Base-by-base conservation (phyloP, 2,113 vertebrate genomes). In the Cynopterus brachyotis region DNA sequence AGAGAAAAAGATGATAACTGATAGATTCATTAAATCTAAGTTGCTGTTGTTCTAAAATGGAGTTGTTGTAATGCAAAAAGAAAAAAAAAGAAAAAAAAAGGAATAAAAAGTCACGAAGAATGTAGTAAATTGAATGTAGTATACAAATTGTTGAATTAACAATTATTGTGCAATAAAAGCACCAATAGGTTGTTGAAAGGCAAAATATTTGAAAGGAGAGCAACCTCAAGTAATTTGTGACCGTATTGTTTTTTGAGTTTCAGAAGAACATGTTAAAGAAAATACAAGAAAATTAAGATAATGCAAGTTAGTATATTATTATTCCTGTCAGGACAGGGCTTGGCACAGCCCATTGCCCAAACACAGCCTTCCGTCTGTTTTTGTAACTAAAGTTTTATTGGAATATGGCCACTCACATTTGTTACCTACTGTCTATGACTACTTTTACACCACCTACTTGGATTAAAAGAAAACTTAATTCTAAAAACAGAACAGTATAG, bases 391-490 rank as follows among this genome's bases (percentile, higher is more conserved):
- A 82, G 11, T 37, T 30, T 84, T 70, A 60, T 30, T 87, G 42
- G 30, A 72, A 88, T 32, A 47, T 37, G 4, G 10, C 8, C 40
- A 73, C 4, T 19, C 5, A 45, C 9, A 42, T 66, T 66, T 81
- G 8, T 69, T 40, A 67, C 22, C 66, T 76, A 32, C 35, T 72
- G 24, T 78, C 28, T 90, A 6, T 12, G 81, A 53, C 6, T 66
- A 40, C 17, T 37, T 75, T 94, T 35, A 73, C 0, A 60, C 1
- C 26, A 76, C 2, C 9, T 79, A 66, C 10, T 32, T 60, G 55
- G 15, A 20, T 82, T 86, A 37, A 87, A 94, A 94, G 16, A 82
- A 83, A 91, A 53, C 2, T 72, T 26, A 94, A 79, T 90, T 94
- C 76, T 93, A 79, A 69, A 93, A 88, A 62, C 3, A 59, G 28